Percentiles rank a stretch among this genome's conserved stretches.
Conservation (phyloP, 2,113 vertebrate species). For the Acrocephalus arundinaceus region DNA sequence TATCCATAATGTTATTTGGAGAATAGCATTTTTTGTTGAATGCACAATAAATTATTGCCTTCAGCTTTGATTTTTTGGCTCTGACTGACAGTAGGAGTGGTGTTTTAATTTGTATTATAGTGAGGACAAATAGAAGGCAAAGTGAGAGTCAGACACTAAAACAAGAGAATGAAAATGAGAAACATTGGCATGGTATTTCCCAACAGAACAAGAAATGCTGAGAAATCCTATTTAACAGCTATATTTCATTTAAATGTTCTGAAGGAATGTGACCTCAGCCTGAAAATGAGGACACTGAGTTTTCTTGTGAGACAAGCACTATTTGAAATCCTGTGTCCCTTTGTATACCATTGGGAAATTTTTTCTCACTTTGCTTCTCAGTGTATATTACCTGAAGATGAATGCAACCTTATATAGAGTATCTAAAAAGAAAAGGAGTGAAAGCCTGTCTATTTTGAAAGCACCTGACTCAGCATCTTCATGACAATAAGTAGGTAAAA, state of each 20-base stretch:
- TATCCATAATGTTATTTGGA: slow-evolving; percentile 46
- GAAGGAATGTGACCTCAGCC: neutral
- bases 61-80: slow-evolving; percentile 41
- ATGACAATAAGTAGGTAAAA: neutral
- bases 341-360: neutral
- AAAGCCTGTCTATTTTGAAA: neutral
- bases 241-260: slow-evolving; percentile 26
- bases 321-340: neutral
- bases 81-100: neutral
- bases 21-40: slow-evolving; percentile 25
- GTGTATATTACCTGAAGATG: neutral
- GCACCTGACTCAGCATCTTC: neutral
- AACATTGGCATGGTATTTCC: slow-evolving; percentile 4
- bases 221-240: slow-evolving; percentile 30
- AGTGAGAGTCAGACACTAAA: slow-evolving; percentile 40
- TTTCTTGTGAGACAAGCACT: neutral
- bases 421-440: neutral
- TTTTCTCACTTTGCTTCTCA: neutral
- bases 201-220: slow-evolving; percentile 25
- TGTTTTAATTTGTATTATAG: slow-evolving; percentile 29
- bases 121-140: slow-evolving; percentile 52
- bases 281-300: neutral
- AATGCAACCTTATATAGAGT: neutral
- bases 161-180: slow-evolving; percentile 27
- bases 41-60: slow-evolving; percentile 20